Conservation (phyloP, 1,140 invertebrate species). For the Camponotus floridanus region DNA sequence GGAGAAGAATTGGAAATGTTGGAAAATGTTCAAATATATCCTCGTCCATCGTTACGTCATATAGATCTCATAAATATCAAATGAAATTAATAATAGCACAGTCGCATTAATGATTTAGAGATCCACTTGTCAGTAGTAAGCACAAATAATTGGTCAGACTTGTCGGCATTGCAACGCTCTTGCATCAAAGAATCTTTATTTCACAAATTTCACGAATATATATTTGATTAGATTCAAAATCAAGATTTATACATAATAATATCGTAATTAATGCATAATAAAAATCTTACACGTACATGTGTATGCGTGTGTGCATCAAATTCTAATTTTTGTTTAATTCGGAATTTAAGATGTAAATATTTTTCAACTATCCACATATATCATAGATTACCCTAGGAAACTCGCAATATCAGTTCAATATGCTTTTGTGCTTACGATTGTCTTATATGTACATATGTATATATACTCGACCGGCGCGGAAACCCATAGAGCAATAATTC, state of each 20-base stretch:
- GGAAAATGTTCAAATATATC: not conserved
- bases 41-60: constrained; percentile 30
- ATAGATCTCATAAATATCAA: constrained; percentile 30
- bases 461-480: not conserved
- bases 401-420: too few relatives aligned
- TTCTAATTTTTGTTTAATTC: too few relatives aligned
- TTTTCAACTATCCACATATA: too few relatives aligned
- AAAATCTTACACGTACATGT: too few relatives aligned
- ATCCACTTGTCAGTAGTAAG: constrained; percentile 56
- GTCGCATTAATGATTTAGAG: constrained; percentile 14
- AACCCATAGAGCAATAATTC: constrained; percentile 41
- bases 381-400: too few relatives aligned
- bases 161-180: constrained; percentile 22
- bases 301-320: too few relatives aligned
- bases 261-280: too few relatives aligned
- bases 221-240: not conserved
- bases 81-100: constrained; percentile 6
- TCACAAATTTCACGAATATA: not conserved
- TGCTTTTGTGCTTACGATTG: not conserved
- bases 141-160: constrained; percentile 56
- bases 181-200: constrained; percentile 2
- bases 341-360: too few relatives aligned
- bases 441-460: not conserved
- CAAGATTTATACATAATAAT: constrained; percentile 9
- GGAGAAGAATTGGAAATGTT: not conserved